Conservation (phyloP, 2,113 vertebrate species). For the Rhinoderma darwinii region DNA sequence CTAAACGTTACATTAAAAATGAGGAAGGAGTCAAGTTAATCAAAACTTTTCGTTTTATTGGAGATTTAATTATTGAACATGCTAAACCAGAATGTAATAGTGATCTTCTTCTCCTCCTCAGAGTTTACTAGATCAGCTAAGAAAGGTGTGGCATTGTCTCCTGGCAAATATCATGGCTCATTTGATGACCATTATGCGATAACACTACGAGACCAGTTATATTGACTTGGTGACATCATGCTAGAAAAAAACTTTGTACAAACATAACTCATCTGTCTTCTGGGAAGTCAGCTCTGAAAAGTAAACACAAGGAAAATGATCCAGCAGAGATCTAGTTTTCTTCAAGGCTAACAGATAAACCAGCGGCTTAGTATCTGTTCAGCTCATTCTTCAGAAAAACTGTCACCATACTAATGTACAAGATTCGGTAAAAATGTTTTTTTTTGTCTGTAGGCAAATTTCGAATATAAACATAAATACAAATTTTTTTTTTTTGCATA, state of each 20-base stretch:
- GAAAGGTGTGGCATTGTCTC: neutral
- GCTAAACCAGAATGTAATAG: neutral
- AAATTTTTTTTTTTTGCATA: no score
- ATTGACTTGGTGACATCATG: conserved; percentile 27
- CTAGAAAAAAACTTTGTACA: neutral
- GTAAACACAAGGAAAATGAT: neutral
- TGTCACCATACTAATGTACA: neutral
- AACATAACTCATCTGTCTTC: conserved; percentile 8
- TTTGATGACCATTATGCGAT: neutral
- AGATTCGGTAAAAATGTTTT: neutral
- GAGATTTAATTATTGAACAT: neutral
- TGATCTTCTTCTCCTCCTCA: neutral
- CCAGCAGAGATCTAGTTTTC: neutral
- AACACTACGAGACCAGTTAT: neutral
- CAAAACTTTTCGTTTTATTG: neutral
- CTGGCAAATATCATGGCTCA: neutral
- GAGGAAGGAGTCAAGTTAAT: neutral
- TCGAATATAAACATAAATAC: no score
- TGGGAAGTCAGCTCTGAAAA: neutral
- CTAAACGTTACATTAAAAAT: neutral
- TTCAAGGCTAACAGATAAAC: neutral
- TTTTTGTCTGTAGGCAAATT: neutral
- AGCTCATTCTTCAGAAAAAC: neutral
- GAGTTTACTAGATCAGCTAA: neutral
- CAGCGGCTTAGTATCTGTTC: no score